These are phyloP conservation scores for Macrotus californicus DNA, from an alignment of 2,113 vertebrate species.

Conservation along the genomic window DNA sequence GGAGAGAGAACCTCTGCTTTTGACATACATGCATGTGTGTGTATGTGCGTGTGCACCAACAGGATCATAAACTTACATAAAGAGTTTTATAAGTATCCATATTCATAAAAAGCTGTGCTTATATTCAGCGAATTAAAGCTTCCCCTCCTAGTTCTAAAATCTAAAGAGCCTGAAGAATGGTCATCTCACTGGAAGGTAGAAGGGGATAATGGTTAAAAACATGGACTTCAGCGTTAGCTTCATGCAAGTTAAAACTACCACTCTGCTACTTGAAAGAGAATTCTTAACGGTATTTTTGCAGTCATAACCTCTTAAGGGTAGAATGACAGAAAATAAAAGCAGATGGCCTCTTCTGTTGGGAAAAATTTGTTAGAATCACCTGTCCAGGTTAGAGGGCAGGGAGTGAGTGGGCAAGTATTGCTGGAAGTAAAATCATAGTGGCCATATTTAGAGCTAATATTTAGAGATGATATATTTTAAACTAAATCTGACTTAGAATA, in stretches of 20 bases:
- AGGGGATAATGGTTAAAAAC: background rate
- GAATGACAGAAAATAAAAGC: background rate
- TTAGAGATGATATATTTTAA: background rate
- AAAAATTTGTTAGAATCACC: background rate
- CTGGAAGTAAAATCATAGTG: background rate
- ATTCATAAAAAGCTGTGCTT: background rate
- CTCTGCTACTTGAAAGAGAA: constrained; percentile 8
- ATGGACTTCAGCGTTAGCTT: background rate
- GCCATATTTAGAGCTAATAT: background rate
- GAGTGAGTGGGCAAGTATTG: background rate
- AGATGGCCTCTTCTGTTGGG: background rate
- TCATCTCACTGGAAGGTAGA: background rate
- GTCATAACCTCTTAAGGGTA: background rate
- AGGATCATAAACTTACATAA: background rate
- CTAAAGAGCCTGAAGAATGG: background rate
- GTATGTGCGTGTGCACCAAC: background rate
- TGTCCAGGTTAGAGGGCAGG: background rate
- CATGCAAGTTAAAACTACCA: background rate
- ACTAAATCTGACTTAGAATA: background rate
- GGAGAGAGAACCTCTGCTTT: background rate
- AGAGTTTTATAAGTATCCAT: background rate
- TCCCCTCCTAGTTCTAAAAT: background rate
- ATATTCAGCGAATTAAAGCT: background rate
- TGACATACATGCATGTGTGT: background rate
- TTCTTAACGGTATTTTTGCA: background rate